Evolutionary conservation across 2,113 vertebrate species (phyloP), one percentile per base, ranked within the genome.

Genomic region (Megaceryle maxima): DNA sequence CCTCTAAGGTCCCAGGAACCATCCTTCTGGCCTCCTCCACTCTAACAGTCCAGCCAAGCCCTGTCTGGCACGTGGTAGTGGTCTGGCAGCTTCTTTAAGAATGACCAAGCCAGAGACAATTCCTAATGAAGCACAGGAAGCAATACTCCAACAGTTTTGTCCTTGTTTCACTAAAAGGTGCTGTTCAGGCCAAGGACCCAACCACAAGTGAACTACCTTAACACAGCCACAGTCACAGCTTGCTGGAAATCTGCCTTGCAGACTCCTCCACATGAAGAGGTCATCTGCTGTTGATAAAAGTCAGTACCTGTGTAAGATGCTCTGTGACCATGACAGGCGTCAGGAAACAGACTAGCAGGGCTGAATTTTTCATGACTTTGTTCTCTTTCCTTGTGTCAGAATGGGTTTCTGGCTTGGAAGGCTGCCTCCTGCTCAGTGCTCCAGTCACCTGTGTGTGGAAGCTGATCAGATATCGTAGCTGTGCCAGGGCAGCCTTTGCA

Each of bases 371-470:
- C 67, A 75, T 82, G 1, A 60, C 44, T 88, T 67, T 46, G 41
- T 80, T 92, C 67, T 31, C 48, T 83, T 96, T 90, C 68, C 68
- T 70, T 51, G 31, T 74, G 63, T 88, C 79, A 92, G 72, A 76
- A 62, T 83, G 33, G 55, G 19, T 67, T 90, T 85, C 85, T 91
- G 83, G 67, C 75, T 90, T 76, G 78, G 78, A 90, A 85, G 9
- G 79, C 78, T 90, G 90, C 70, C 69, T 64, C 51, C 80, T 88
- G 62, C 31, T 81, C 72, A 44, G 63, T 19, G 73, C 73, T 44
- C 73, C 74, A 63, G 67, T 87, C 85, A 86, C 85, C 82, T 80
- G 68, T 0, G 68, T 0, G 0, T 80, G 87, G 68, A 73, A 44
- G 62, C 51, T 64, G 57, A 76, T 51, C 72, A 21, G 55, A 21